Conservation (phyloP, 2,113 vertebrate species). For the Haliaeetus leucogaster region DNA sequence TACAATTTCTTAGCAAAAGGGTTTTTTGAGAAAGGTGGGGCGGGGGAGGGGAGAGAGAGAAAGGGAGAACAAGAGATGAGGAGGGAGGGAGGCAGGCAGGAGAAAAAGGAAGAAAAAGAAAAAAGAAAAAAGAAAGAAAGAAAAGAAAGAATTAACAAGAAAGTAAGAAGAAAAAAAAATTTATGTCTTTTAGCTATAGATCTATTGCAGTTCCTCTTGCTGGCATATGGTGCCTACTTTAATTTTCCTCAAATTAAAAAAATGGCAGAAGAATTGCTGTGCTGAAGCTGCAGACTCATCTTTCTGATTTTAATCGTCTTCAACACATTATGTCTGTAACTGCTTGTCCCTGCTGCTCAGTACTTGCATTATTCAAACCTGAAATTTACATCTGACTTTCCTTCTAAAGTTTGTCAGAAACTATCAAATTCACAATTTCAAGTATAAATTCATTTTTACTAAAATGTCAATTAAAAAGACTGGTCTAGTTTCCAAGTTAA, state of each 20-base stretch:
- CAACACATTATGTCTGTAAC: background rate
- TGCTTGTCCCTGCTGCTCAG: background rate
- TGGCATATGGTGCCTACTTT: background rate
- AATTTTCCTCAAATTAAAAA: conserved; percentile 15
- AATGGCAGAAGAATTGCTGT: background rate
- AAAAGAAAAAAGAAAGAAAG: no score
- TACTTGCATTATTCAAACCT: conserved; percentile 12
- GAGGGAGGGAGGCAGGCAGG: no score
- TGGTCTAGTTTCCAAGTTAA: background rate
- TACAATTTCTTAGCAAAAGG: background rate
- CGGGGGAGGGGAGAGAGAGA: no score
- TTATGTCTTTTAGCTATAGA: background rate
- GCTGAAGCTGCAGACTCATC: background rate
- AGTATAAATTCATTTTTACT: background rate
- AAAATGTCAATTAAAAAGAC: background rate
- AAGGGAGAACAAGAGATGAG: background rate
- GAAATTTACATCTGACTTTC: background rate
- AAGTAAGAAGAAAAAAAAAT: background rate
- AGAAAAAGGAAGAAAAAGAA: background rate
- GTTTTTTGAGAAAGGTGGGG: background rate
- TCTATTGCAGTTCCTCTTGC: background rate
- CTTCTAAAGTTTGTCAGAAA: background rate
- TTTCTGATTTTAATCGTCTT: background rate
- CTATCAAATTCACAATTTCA: background rate
- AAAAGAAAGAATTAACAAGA: no score